phyloP scores from a whole-genome alignment of 2,888 invertebrate species.

The Mycogona germanica region DNA sequence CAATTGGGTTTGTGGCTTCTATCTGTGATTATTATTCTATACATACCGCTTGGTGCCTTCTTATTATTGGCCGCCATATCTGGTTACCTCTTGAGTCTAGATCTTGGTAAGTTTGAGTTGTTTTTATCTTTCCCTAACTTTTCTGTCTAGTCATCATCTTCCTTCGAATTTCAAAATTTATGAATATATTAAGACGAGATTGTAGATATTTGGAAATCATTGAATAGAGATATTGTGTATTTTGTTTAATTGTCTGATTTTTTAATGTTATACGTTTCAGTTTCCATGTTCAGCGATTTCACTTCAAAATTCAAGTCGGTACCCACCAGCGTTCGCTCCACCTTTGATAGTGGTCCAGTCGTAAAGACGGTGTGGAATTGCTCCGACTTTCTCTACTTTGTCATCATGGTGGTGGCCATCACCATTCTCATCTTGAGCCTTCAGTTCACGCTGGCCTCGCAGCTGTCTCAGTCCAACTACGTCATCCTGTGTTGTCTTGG shows the following conservation, averaged over 20 bases:
- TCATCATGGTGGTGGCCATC: background rate
- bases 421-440: background rate
- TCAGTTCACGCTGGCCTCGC: background rate
- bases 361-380: constrained; percentile 7
- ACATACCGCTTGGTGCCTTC: background rate
- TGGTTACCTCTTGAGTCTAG: constrained; percentile 14
- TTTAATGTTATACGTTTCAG: background rate
- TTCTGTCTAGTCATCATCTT: too few relatives aligned
- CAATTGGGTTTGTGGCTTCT: constrained; percentile 7
- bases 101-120: constrained; percentile 5
- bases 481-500: background rate
- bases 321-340: too few relatives aligned
- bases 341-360: too few relatives aligned
- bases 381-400: constrained; percentile 4
- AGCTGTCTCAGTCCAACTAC: background rate
- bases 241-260: too few relatives aligned
- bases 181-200: too few relatives aligned
- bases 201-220: too few relatives aligned
- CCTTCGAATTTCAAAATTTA: too few relatives aligned
- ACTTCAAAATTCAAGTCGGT: too few relatives aligned
- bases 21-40: constrained; percentile 5
- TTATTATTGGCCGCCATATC: background rate
- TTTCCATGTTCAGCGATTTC: background rate
- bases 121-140: background rate
- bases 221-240: too few relatives aligned